A percentile compares a stretch with the other conserved stretches of the same genome.
phyloP scores from a whole-genome alignment of 2,888 invertebrate species.

The Sesia bembeciformis region DNA sequence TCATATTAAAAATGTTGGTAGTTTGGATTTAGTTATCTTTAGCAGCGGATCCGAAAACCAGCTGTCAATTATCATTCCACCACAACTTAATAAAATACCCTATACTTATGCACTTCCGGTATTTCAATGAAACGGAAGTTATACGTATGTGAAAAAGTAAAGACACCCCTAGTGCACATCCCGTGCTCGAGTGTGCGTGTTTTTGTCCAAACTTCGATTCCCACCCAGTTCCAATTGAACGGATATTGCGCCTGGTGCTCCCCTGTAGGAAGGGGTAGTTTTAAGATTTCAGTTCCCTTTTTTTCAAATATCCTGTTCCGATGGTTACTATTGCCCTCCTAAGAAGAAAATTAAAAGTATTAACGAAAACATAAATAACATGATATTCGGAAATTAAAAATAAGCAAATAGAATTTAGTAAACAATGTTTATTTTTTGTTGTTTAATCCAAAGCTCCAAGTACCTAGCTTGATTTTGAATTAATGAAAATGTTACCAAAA shows the following conservation, averaged over 20 bases:
- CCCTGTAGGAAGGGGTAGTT: neutral
- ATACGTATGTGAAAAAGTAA: conserved; percentile 27
- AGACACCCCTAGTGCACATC: conserved; percentile 36
- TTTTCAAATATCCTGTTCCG: neutral
- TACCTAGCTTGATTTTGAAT: too few relatives aligned
- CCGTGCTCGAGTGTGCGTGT: conserved; percentile 33
- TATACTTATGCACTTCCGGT: neutral
- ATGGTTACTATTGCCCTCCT: too few relatives aligned
- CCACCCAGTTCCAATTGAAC: conserved; percentile 12
- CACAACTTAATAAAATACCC: neutral
- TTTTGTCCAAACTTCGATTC: conserved; percentile 33
- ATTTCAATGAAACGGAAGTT: neutral
- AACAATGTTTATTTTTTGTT: too few relatives aligned
- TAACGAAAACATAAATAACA: too few relatives aligned
- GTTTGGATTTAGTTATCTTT: too few relatives aligned
- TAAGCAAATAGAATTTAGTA: too few relatives aligned
- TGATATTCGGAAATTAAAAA: too few relatives aligned
- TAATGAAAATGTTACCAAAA: too few relatives aligned
- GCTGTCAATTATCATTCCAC: neutral
- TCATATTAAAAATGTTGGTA: too few relatives aligned
- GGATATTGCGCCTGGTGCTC: conserved; percentile 15
- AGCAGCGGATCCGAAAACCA: neutral
- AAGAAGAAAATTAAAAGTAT: too few relatives aligned
- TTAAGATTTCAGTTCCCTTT: neutral
- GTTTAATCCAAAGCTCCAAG: too few relatives aligned